phyloP scores from a whole-genome alignment of 1,140 invertebrate species.

The Drosophila lini region DNA sequence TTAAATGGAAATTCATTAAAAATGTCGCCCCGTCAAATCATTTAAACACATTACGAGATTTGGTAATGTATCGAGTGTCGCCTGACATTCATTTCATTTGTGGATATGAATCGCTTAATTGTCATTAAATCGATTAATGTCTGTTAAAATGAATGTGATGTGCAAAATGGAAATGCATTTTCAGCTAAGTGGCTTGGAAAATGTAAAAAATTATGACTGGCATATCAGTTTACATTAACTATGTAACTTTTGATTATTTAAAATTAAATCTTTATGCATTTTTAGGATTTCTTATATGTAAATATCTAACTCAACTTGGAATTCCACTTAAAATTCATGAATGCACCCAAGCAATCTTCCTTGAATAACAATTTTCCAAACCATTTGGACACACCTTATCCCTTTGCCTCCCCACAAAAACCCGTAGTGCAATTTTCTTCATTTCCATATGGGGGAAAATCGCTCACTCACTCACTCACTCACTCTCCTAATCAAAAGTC shows the following conservation, averaged over 20 bases:
- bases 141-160: conserved; percentile 13
- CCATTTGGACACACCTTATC: conserved; percentile 6
- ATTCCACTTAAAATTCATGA: not conserved
- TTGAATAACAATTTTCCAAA: not conserved
- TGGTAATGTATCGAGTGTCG: conserved; percentile 23
- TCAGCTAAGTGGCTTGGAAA: conserved; percentile 14
- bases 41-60: conserved; percentile 22
- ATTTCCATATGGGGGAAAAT: conserved; percentile 17
- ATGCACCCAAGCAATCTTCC: conserved; percentile 2
- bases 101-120: conserved; percentile 30
- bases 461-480: conserved; percentile 2
- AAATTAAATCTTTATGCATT: not conserved
- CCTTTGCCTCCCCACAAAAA: conserved; percentile 5
- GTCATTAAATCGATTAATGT: conserved; percentile 50
- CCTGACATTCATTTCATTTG: conserved; percentile 22
- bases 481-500: conserved; percentile 44
- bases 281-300: not conserved
- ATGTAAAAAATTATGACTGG: conserved; percentile 2
- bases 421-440: conserved; percentile 12
- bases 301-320: not conserved
- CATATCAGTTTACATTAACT: not conserved
- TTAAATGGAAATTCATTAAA: conserved; percentile 45
- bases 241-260: not conserved
- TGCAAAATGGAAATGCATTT: conserved; percentile 19
- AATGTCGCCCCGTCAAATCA: conserved; percentile 31